Base-by-base conservation (phyloP, 2,888 invertebrate genomes). In the Parascotia fuliginaria region DNA sequence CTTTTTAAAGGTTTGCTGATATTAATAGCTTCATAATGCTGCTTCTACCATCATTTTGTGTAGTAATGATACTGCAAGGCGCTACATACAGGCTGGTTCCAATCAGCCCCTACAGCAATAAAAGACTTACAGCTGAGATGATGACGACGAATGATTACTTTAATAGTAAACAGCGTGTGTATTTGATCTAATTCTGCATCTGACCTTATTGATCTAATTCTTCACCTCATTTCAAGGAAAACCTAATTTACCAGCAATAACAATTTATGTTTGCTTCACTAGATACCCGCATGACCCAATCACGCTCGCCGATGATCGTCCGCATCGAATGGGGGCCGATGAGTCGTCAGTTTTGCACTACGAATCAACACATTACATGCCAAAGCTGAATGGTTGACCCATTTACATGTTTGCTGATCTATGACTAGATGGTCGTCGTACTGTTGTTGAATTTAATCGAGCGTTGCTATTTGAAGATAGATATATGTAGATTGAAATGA, bases 281-380 rank as follows among this genome's bases (percentile, higher is more conserved):
- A 41, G 36, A 14, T 24, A 14, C 29, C 36, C 31, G 12, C 41
- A 47, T 15, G 24, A 27, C 15, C 31, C 47, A 27, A 38, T 37
- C 47, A 37, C 22, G 29, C 33, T 19, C 15, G 5, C 19, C 36
- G 31, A 24, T 3, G 3, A 24, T 24, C 31, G 28, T 34, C 22
- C 24, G 33, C 28, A 48, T 48, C 31, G 5, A 40, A 63, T 54
- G 37, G 48, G 51, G 46, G 64, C 32, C 45, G 42, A 60, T 60
- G 65, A 56, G 33, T 54, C 48, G 43, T 46, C 54, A 51, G 51
- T 65, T 65, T 65, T 49, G 55, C 55, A 36, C 24, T 36, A 24
- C 42, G 15, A 53, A 61, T 64, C 64, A 65, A 65, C 65, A 60
- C 65, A 62, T 65, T 62, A 65, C 41, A 37, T 5, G 6, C 39